A percentile compares a stretch with the other conserved stretches of the same genome.
These are phyloP conservation scores for Clanis bilineata DNA, from an alignment of 2,888 invertebrate genomes.

Conservation along the genomic window DNA sequence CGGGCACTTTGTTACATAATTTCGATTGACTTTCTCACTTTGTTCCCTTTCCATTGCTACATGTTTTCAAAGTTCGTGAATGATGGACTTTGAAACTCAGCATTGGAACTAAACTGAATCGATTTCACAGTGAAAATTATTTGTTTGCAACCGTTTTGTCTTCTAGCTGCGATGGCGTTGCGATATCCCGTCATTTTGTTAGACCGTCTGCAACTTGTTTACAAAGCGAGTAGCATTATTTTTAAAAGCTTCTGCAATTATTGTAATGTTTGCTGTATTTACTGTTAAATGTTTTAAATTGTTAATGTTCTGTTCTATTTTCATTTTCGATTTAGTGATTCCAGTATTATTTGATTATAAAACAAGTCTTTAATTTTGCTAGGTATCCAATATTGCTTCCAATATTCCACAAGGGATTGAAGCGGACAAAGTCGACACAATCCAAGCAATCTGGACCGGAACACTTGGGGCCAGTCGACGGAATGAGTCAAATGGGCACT, in stretches of 20 bases:
- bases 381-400: not conserved
- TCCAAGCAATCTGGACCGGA: conserved; percentile 32
- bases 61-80: no score
- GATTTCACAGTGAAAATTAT: not conserved
- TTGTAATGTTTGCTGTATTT: not conserved
- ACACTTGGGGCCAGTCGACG: conserved; percentile 26
- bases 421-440: conserved; percentile 20
- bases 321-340: no score
- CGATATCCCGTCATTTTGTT: not conserved
- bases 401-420: not conserved
- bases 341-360: not conserved
- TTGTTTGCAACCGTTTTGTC: conserved; percentile 10
- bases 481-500: not conserved
- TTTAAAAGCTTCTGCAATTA: conserved; percentile 8
- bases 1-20: conserved; percentile 36
- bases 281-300: not conserved
- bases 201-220: not conserved
- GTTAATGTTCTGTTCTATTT: no score
- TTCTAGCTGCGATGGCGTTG: not conserved
- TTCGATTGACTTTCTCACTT: conserved; percentile 1
- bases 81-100: not conserved
- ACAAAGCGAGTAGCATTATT: not conserved
- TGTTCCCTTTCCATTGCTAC: conserved; percentile 8
- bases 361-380: not conserved
- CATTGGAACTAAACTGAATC: not conserved